phyloP scores from a whole-genome alignment of 2,888 invertebrate genomes.

The Tipula vernalis region DNA sequence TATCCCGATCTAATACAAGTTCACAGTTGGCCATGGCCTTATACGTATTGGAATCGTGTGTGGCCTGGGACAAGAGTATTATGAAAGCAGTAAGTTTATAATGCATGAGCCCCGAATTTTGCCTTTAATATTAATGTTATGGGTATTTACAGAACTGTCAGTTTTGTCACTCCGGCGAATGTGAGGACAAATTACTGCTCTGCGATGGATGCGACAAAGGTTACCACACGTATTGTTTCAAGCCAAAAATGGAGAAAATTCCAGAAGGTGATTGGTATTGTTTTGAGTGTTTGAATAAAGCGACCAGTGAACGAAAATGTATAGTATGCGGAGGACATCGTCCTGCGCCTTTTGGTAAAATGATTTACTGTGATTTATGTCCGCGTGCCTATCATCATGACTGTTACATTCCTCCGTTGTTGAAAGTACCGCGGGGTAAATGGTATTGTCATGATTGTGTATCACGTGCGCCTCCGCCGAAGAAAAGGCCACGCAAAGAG shows the following conservation, averaged over 20 bases:
- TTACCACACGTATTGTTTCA: constrained; percentile 97
- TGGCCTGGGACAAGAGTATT: constrained; percentile 98
- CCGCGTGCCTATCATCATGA: constrained; percentile 86
- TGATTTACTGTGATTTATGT: constrained; percentile 82
- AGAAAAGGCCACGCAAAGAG: constrained; percentile 45
- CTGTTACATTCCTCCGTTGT: constrained; percentile 79
- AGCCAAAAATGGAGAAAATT: constrained; percentile 89
- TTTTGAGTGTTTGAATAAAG: constrained; percentile 89
- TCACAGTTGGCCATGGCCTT: constrained; percentile 85
- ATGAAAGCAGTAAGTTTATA: constrained; percentile 90
- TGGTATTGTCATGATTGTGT: constrained; percentile 86
- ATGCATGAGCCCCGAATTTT: background rate
- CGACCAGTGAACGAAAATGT: constrained; percentile 84
- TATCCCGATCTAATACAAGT: constrained; percentile 69
- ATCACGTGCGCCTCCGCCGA: constrained; percentile 67
- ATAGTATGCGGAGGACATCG: constrained; percentile 79
- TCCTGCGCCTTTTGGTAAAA: constrained; percentile 41
- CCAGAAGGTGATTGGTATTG: constrained; percentile 99
- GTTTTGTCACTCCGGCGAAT: constrained; percentile 92
- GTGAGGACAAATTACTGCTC: constrained; percentile 85
- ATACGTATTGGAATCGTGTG: constrained; percentile 78
- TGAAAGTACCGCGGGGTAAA: constrained; percentile 70
- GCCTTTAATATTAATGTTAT: background rate
- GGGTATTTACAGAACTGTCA: constrained; percentile 76
- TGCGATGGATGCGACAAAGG: constrained; percentile 98